Evolutionary conservation across 2,797 vertebrate species (phyloP).

Genomic region (Huso huso): DNA sequence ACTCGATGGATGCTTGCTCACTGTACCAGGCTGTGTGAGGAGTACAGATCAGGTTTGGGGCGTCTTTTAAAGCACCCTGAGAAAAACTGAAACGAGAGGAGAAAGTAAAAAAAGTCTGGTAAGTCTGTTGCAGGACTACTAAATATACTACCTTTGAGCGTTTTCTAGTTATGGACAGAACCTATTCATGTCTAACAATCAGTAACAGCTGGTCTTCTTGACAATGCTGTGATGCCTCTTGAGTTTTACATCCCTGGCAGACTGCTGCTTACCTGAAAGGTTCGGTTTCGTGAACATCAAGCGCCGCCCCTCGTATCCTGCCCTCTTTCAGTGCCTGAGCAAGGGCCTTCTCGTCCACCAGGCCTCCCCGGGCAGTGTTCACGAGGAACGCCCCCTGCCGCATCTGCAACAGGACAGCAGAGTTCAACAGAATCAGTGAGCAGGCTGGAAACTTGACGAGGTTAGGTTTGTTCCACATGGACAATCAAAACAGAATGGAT

Average conservation of each 20-base stretch:
- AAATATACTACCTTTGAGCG: no score
- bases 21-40: constrained; percentile 87
- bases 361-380: constrained; percentile 77
- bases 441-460: no score
- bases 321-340: constrained; percentile 82
- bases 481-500: neutral
- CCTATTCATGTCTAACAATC: neutral
- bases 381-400: constrained; percentile 82
- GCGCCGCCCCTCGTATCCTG: constrained; percentile 77
- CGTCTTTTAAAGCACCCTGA: constrained; percentile 78
- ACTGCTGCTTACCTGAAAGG: constrained; percentile 66
- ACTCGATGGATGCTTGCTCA: constrained; percentile 80
- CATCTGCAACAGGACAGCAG: constrained; percentile 55
- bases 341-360: constrained; percentile 80
- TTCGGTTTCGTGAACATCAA: constrained; percentile 81
- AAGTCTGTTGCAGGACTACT: no score
- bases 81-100: constrained; percentile 58
- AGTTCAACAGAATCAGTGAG: neutral
- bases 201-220: neutral
- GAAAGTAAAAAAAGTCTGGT: neutral
- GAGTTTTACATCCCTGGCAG: no score
- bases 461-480: neutral
- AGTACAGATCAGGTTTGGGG: constrained; percentile 81
- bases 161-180: neutral
- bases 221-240: no score